Evolutionary conservation across 1,140 invertebrate genomes (phyloP).

Genomic region (Bombyx mandarina): DNA sequence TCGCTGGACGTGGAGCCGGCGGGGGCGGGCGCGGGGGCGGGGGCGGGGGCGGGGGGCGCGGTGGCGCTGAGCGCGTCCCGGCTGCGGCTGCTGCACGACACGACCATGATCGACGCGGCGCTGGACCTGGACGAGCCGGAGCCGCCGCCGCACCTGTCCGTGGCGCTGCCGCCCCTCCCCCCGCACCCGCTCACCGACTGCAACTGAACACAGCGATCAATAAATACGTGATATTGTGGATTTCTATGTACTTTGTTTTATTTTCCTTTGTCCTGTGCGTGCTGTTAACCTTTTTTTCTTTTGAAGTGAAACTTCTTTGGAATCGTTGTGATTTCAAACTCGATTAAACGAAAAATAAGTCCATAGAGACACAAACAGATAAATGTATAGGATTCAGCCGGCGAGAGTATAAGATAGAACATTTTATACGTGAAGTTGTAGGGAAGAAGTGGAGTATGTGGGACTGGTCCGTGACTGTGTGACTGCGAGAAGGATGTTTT

Average conservation of each 20-base stretch:
- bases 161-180: slow-evolving; percentile 1
- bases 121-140: slow-evolving; percentile 83
- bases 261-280: background rate
- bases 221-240: slow-evolving; percentile 19
- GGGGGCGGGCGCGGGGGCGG: slow-evolving; percentile 15
- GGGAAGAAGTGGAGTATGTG: no score
- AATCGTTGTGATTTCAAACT: no score
- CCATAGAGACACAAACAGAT: no score
- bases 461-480: no score
- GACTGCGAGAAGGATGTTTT: no score
- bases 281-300: no score
- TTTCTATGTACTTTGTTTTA: background rate
- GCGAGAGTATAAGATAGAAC: no score
- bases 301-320: no score
- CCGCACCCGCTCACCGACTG: slow-evolving; percentile 7
- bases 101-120: slow-evolving; percentile 89
- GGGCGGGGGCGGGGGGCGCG: slow-evolving; percentile 17
- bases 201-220: slow-evolving; percentile 11
- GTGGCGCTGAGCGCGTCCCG: slow-evolving; percentile 44
- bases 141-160: slow-evolving; percentile 15
- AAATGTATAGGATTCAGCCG: no score
- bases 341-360: no score
- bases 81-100: slow-evolving; percentile 82
- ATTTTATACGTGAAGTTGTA: no score
- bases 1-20: slow-evolving; percentile 42